Conservation (phyloP, 2,888 invertebrate species). For the Tetragonula carbonaria region DNA sequence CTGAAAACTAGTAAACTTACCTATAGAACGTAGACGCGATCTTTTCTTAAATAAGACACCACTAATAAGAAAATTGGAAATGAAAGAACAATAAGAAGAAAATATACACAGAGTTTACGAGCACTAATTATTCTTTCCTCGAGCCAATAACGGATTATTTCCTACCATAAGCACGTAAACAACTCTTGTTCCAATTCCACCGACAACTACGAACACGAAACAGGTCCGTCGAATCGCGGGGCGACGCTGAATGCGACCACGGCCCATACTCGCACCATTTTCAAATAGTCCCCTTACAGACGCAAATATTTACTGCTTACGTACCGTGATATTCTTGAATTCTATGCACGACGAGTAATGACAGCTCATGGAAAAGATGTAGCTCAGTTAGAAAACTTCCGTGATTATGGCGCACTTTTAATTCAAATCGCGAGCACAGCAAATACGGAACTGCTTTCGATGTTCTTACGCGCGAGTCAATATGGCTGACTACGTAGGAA, state of each 20-base stretch:
- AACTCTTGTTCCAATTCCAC: constrained; percentile 76
- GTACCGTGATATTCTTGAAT: constrained; percentile 40
- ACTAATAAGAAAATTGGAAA: constrained; percentile 29
- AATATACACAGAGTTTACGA: constrained; percentile 31
- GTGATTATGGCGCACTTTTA: constrained; percentile 23
- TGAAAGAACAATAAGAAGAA: constrained; percentile 10
- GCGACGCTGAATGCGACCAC: constrained; percentile 74
- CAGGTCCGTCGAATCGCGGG: constrained; percentile 76
- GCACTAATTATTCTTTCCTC: constrained; percentile 34
- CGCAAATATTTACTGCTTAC: constrained; percentile 9
- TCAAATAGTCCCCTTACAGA: constrained; percentile 73
- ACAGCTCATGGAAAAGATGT: constrained; percentile 9
- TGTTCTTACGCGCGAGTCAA: constrained; percentile 75
- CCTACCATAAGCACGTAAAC: constrained; percentile 72
- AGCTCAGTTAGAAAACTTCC: background rate
- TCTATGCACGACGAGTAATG: background rate
- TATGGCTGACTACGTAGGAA: constrained; percentile 73
- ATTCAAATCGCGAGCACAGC: constrained; percentile 51
- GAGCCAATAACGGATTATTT: constrained; percentile 43
- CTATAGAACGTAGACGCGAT: constrained; percentile 49
- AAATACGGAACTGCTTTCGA: constrained; percentile 70
- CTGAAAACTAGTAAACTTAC: constrained; percentile 57
- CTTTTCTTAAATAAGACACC: constrained; percentile 46
- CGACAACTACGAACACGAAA: constrained; percentile 75
- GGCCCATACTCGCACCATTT: constrained; percentile 73